These are phyloP conservation scores for Linyphia triangularis DNA, from an alignment of 2,888 invertebrate species.

Conservation along the genomic window DNA sequence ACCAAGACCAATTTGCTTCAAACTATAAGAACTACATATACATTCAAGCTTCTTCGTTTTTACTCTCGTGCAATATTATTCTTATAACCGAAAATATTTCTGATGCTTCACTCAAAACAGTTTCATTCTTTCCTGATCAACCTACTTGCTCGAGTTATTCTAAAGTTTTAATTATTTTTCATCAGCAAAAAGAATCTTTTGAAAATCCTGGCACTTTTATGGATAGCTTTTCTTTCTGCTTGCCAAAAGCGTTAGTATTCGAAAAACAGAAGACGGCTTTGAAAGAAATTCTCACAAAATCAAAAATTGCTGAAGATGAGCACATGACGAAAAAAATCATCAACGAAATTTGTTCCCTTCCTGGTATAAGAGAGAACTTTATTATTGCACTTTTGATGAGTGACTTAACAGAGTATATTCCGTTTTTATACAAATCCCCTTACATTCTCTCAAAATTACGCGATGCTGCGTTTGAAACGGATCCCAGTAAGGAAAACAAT, in stretches of 20 bases:
- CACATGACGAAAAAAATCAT: not conserved
- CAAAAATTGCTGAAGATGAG: not conserved
- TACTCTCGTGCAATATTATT: constrained; percentile 23
- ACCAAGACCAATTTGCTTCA: not conserved
- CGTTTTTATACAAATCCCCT: constrained; percentile 1
- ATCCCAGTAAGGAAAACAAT: constrained; percentile 7
- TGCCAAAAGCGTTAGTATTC: not conserved
- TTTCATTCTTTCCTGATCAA: not conserved
- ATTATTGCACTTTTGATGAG: constrained; percentile 8
- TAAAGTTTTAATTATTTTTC: not conserved
- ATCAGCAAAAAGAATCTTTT: not conserved
- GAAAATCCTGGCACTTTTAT: too few relatives aligned
- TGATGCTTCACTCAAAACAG: too few relatives aligned
- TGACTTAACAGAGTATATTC: not conserved
- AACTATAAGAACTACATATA: not conserved
- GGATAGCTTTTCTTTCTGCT: constrained; percentile 3
- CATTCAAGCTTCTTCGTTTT: not conserved
- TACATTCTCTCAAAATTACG: constrained; percentile 29
- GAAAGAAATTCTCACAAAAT: constrained; percentile 15
- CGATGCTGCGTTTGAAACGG: constrained; percentile 19
- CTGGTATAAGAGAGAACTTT: not conserved
- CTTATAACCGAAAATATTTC: not conserved
- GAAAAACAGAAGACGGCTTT: not conserved
- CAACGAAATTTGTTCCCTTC: not conserved
- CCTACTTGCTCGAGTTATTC: not conserved